Evolutionary conservation across 2,888 invertebrate genomes (phyloP), one percentile per base, ranked within the genome.

Genomic region (Crioceris asparagi): DNA sequence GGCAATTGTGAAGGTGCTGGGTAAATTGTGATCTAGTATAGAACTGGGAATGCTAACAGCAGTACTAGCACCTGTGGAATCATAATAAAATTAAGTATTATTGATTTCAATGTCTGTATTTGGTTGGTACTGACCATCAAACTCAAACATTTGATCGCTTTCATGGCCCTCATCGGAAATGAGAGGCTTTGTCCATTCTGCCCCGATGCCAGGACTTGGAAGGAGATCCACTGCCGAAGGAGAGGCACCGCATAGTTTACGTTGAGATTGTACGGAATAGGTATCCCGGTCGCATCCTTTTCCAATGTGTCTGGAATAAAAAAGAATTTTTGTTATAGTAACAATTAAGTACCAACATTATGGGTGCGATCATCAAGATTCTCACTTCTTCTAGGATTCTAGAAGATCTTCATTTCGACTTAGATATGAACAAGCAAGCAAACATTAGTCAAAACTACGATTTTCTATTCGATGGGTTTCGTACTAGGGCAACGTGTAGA

Each of bases 221-320:
- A 92, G 70, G n/a, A 93, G 71, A 59, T 92, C 90, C 30, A 91
- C 74, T 49, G 85, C 86, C 45, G 83, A 81, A 15, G 78, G 73
- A 50, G 84, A 84, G 47, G 91, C 79, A 35, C 90, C 90, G 63
- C 92, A 91, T 4, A 90, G 71, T 62, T 85, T 83, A 42, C 84
- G 68, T 63, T 90, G 90, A 14, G 84, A 81, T 52, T 83, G 79
- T 33, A 90, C 79, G 25, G 85, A 82, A 64, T 91, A 90, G 0
- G 91, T 90, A 60, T 96, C 96, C 3, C 94, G 71, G 63, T 96
- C 96, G 69, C 97, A 97, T 55, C 94, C 93, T 61, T 91, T 88
- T 47, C 92, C 94, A 44, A 93, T 92, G 61, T 94, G 88, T 38
- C 83, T 79, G 10, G 14, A 50, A 52, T 29, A 37, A 36, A 36